Conservation (phyloP, 2,888 invertebrate species). For the Campaea margaritaria region DNA sequence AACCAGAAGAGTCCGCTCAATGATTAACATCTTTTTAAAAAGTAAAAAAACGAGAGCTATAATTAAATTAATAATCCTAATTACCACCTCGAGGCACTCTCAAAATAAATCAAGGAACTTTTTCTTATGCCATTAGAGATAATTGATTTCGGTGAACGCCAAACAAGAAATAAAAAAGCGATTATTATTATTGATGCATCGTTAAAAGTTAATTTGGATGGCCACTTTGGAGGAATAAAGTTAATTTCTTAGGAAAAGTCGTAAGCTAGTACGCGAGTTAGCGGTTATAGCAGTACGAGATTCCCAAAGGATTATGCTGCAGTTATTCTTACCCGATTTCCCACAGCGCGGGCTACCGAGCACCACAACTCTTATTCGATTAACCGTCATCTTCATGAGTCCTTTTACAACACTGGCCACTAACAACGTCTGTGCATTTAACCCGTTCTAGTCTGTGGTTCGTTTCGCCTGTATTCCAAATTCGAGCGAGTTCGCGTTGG, state of each 20-base stretch:
- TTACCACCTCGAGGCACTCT: slow-evolving; percentile 60
- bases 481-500: slow-evolving; percentile 63
- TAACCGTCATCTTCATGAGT: slow-evolving; percentile 90
- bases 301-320: slow-evolving; percentile 40
- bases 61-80: slow-evolving; percentile 73
- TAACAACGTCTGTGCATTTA: slow-evolving; percentile 55
- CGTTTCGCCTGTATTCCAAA: slow-evolving; percentile 45
- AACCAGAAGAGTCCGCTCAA: slow-evolving; percentile 40
- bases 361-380: slow-evolving; percentile 91
- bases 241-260: slow-evolving; percentile 16
- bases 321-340: slow-evolving; percentile 88
- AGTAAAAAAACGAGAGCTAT: slow-evolving; percentile 47
- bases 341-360: slow-evolving; percentile 90
- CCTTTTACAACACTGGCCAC: slow-evolving; percentile 56
- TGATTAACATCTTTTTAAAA: slow-evolving; percentile 52
- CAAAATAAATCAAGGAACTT: slow-evolving; percentile 68
- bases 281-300: slow-evolving; percentile 39
- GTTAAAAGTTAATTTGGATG: slow-evolving; percentile 56
- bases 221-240: slow-evolving; percentile 34
- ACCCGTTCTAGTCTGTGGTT: slow-evolving; percentile 44
- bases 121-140: slow-evolving; percentile 67
- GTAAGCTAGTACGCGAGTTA: slow-evolving; percentile 35
- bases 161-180: slow-evolving; percentile 54
- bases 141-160: slow-evolving; percentile 71
- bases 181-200: slow-evolving; percentile 52